Base-by-base conservation (phyloP, 1,140 invertebrate species). In the Philopotamus ludificatus region DNA sequence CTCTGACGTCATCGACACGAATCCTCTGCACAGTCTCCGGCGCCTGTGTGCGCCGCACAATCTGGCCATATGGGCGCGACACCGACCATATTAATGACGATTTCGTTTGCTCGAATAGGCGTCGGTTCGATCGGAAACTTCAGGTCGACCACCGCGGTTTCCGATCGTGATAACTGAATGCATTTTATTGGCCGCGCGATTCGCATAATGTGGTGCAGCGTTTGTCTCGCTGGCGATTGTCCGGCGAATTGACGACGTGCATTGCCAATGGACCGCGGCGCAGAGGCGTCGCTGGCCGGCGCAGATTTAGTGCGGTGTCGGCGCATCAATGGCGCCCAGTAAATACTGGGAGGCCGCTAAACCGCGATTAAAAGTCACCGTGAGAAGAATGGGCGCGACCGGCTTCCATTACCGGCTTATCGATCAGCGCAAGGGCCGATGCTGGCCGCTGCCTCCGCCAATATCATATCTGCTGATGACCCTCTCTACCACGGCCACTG, bases 131-230 rank as follows among this genome's bases (percentile, higher is more conserved):
- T n/a, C n/a, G n/a, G n/a, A n/a, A n/a, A n/a, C n/a, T n/a, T n/a
- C n/a, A n/a, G n/a, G n/a, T n/a, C n/a, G n/a, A n/a, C n/a, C n/a
- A n/a, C n/a, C n/a, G n/a, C n/a, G n/a, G n/a, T n/a, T n/a, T n/a
- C n/a, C n/a, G n/a, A n/a, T n/a, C 28, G 28, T 34, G 28, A 34
- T 12, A 7, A 34, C 28, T 34, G 28, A 34, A 34, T 34, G 28
- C 28, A 34, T 34, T 34, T 34, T 34, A 34, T 34, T 34, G 28
- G 28, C 12, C 21, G 10, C 16, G 15, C 47, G 47, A 10, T 55
- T 20, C 49, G 26, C 26, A 55, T 55, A 55, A 55, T 55, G 51
- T 18, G 51, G 51, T 55, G 21, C 47, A 49, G 3, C 12, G 28
- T 34, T 34, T 34, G 28, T 34, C 47, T 15, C 47, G 47, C 15